These are phyloP conservation scores for Mythimna lalbum DNA, from an alignment of 2,888 invertebrate species.

Conservation along the genomic window DNA sequence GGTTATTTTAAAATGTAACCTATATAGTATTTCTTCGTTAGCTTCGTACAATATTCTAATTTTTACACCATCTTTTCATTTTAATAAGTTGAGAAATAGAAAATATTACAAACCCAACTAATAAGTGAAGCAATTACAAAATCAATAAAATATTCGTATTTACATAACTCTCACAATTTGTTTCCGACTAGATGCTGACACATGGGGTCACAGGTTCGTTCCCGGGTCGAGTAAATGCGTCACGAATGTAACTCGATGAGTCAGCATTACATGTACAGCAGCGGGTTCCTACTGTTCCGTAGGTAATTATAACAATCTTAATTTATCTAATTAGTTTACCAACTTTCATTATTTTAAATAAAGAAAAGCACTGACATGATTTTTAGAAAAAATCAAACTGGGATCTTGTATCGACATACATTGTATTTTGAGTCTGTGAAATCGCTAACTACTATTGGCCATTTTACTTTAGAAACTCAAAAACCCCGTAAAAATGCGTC, in stretches of 20 bases:
- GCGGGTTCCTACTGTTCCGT: slow-evolving; percentile 43
- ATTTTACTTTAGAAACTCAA: too few relatives aligned
- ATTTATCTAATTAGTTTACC: not conserved
- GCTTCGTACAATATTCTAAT: not conserved
- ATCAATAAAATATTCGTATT: slow-evolving; percentile 55
- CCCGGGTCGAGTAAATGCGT: slow-evolving; percentile 18
- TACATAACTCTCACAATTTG: slow-evolving; percentile 57
- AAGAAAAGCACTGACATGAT: not conserved
- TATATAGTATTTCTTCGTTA: too few relatives aligned
- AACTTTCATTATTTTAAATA: not conserved
- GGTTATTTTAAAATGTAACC: not conserved
- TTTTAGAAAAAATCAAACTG: not conserved
- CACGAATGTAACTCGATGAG: slow-evolving; percentile 27
- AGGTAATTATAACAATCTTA: not conserved
- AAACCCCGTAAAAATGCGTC: too few relatives aligned
- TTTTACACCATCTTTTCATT: not conserved
- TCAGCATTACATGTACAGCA: slow-evolving; percentile 38
- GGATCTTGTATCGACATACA: not conserved
- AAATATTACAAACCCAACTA: slow-evolving; percentile 6
- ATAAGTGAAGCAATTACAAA: slow-evolving; percentile 27
- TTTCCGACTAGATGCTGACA: slow-evolving; percentile 57
- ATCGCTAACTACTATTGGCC: too few relatives aligned
- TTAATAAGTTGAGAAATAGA: slow-evolving; percentile 15
- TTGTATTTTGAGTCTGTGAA: not conserved
- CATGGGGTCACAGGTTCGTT: slow-evolving; percentile 45